Evolutionary conservation across 2,113 vertebrate genomes (phyloP), one percentile per base, ranked within the genome.

Genomic region (Anhinga rufa): DNA sequence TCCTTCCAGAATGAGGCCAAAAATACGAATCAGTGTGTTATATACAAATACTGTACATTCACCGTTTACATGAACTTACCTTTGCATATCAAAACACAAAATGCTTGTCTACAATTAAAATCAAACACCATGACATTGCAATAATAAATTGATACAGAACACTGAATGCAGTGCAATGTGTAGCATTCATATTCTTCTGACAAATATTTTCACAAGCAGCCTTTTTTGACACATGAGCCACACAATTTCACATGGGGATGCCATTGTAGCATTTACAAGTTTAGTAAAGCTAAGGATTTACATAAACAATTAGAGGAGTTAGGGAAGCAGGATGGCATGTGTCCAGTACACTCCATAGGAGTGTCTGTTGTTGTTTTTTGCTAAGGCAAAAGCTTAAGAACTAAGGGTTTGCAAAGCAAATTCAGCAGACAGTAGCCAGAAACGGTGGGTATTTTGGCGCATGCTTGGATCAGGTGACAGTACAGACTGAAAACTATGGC

Each of bases 401-500:
- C 98, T 88, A 91, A 97, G 97, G 98, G 97, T 98, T 98, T 98
- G 98, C 98, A 98, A 98, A 98, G 98, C 98, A 97, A 96, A 97
- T 96, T 98, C 97, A 98, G 98, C 98, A 98, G 97, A 98, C 97
- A 97, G 97, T 94, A 98, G 97, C 97, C 97, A 98, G 96, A 97
- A 97, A 98, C 97, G 66, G 97, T 97, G 98, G 98, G 95, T 93
- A 96, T 96, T 97, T 98, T 97, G 98, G 98, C 98, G 97, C 99
- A 99, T 99, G 99, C 99, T 99, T 98, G 98, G 98, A 97, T 98
- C 98, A 98, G 98, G 98, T 98, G 98, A 98, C 98, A 98, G 98
- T 98, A 98, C 98, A 98, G 97, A 99, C 98, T 98, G 97, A 98
- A 98, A 98, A 99, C 98, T 98, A 99, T 99, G 99, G 99, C 99